Percentiles rank a stretch among this genome's conserved stretches.
These are phyloP conservation scores for Paratrypauchen microcephalus DNA, from an alignment of 2,797 vertebrate species.

Conservation along the genomic window DNA sequence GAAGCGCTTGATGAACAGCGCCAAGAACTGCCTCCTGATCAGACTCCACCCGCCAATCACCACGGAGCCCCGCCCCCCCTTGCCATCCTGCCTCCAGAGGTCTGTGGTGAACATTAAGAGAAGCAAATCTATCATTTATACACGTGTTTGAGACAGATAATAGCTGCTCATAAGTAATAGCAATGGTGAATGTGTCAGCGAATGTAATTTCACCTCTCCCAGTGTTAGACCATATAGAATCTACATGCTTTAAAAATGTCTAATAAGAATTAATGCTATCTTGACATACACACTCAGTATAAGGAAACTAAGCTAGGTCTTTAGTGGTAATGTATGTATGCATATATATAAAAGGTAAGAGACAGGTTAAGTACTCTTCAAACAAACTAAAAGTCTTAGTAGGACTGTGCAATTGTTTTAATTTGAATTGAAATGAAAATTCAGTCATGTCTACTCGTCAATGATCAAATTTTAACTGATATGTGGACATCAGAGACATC, in stretches of 20 bases:
- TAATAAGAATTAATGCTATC: neutral
- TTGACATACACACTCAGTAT: neutral
- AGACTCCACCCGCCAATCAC: conserved; percentile 88
- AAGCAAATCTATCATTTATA: conserved; percentile 42
- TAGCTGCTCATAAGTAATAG: conserved; percentile 36
- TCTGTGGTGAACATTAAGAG: conserved; percentile 57
- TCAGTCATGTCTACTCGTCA: no score
- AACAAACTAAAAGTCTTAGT: no score
- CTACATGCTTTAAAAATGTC: neutral
- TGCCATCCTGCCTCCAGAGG: conserved; percentile 68
- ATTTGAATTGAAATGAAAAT: no score
- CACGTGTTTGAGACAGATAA: conserved; percentile 38
- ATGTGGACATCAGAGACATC: no score
- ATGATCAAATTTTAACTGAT: no score
- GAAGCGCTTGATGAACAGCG: conserved; percentile 94
- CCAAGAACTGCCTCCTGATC: conserved; percentile 90
- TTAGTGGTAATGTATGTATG: neutral
- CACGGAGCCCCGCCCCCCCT: conserved; percentile 86
- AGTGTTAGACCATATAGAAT: neutral
- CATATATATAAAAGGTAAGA: neutral
- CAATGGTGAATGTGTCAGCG: conserved; percentile 32
- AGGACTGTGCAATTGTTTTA: no score
- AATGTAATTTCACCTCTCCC: conserved; percentile 10
- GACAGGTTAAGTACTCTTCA: no score
- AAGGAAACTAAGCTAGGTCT: neutral